Evolutionary conservation across 2,113 vertebrate genomes (phyloP), one percentile per base, ranked within the genome.

Genomic region (Zootoca vivipara): DNA sequence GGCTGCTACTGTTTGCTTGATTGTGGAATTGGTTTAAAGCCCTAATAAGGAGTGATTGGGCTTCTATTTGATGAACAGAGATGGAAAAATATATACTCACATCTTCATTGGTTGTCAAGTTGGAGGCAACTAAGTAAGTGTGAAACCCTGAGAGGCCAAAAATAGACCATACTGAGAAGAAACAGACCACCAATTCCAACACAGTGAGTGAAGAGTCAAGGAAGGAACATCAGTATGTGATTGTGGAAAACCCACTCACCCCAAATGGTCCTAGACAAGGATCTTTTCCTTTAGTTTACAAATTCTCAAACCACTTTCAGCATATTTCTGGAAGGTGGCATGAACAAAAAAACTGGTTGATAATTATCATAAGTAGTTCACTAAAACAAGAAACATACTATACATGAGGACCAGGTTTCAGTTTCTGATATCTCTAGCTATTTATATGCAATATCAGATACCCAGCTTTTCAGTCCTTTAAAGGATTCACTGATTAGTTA

Each of bases 131-230:
- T 84, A 99, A 97, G 2, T 99, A 99, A 52, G 99, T 99, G 96
- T 99, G 99, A 96, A 99, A 99, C 96, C 99, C 99, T 96, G 98
- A 99, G 96, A 99, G 98, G 96, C 99, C 99, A 96, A 99, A 92
- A 96, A 99, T 98, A 90, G 98, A 99, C 99, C 99, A 99, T 94
- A 99, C 98, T 92, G 99, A 99, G 96, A 99, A 99, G 95, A 99
- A 99, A 95, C 99, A 99, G 91, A 99, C 97, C 89, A 99, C 98
- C 97, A 99, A 90, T 94, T 99, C 99, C 95, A 99, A 97, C 91
- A 99, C 96, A 82, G 98, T 99, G 95, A 58, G 56, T 58, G 0
- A 24, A 13, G 38, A 91, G 98, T 99, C 95, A 99, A 99, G 98
- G 98, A 97, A 94, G 28, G 18, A 83, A 35, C 18, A 56, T 56